Evolutionary conservation across 2,797 vertebrate genomes (phyloP).

Genomic region (Loriculus beryllinus): DNA sequence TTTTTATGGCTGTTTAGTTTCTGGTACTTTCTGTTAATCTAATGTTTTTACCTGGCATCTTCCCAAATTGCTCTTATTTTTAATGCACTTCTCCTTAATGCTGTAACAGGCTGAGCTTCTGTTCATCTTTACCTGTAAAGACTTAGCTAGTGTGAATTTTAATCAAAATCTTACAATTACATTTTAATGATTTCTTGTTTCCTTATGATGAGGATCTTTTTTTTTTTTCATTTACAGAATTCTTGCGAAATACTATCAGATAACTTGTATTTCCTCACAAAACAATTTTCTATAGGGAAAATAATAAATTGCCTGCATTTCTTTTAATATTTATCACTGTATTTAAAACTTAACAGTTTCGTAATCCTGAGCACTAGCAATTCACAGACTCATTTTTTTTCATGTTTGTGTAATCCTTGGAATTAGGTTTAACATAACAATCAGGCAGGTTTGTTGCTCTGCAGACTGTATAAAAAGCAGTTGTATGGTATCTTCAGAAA

Average conservation of each 20-base stretch:
- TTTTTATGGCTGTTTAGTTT: constrained; percentile 18
- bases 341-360: not conserved
- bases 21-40: not conserved
- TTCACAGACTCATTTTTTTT: not conserved
- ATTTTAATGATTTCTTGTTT: not conserved
- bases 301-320: not conserved
- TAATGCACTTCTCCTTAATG: not conserved
- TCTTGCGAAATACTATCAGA: not conserved
- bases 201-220: not conserved
- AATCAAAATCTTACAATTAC: not conserved
- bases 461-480: not conserved
- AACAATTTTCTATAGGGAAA: not conserved
- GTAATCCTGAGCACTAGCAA: not conserved
- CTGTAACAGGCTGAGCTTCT: not conserved
- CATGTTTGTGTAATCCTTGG: not conserved
- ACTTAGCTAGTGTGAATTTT: not conserved
- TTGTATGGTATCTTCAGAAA: not conserved
- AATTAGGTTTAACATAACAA: not conserved
- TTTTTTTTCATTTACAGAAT: not conserved
- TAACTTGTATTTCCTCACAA: not conserved
- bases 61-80: constrained; percentile 5
- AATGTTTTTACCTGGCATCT: not conserved
- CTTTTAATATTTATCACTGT: not conserved
- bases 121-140: not conserved
- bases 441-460: not conserved